Base-by-base conservation (phyloP, 2,888 invertebrate genomes). In the Melanchra persicariae region DNA sequence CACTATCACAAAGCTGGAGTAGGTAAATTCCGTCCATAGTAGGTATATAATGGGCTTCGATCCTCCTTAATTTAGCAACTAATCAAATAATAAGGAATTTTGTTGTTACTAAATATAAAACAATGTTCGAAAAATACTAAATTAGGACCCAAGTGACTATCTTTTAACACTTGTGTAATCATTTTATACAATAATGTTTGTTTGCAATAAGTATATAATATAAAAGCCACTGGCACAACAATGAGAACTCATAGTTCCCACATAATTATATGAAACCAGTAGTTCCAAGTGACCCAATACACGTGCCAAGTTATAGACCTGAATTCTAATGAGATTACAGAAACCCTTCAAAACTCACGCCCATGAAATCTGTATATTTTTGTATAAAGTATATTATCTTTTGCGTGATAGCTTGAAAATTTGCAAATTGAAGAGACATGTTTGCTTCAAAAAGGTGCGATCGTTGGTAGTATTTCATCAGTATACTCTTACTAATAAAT, bases 251-350 rank as follows among this genome's bases (percentile, higher is more conserved):
- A 60, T 65, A 71, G 66, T 77, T 73, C n/a, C n/a, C 7, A 24
- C 17, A 9, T 24, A 40, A n/a, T n/a, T n/a, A n/a, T 40, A 8
- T 34, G 55, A 62, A 45, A 10, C 54, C 19, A 30, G 43, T 65
- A 75, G 43, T 65, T 70, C 26, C 40, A 17, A 60, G 40, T 83
- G 72, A 83, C 80, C 84, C 70, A 81, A 74, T 68, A 80, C 77
- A 77, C 84, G 82, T 83, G 63, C 74, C 54, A 22, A 24, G 61
- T 19, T 59, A 45, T 55, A 64, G 59, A 55, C 61, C 49, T 70
- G 71, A 75, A 85, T 84, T 79, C 57, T 70, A 77, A 84, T 81
- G 70, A 77, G 70, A 74, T 84, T 60, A 74, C 47, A 10, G 63
- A 66, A 37, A 40, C 72, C 57, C 40, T 54, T 67, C 76, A 76